These are phyloP conservation scores for Labeo calbasu DNA, from an alignment of 2,797 vertebrate species.

Conservation along the genomic window DNA sequence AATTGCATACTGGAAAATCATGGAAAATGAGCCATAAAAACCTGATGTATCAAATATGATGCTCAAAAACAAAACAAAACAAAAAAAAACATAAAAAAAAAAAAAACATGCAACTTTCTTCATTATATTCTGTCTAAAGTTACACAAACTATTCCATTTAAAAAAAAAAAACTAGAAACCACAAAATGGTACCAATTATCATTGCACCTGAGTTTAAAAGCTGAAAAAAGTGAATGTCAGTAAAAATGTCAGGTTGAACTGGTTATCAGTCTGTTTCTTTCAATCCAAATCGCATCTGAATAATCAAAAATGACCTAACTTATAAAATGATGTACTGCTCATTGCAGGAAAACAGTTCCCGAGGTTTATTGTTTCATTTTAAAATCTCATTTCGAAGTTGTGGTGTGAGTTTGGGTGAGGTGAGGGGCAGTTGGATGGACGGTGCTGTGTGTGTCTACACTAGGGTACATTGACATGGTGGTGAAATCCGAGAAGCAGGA, in stretches of 20 bases:
- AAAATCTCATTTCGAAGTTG: neutral
- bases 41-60: neutral
- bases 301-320: neutral
- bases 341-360: neutral
- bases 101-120: too few relatives aligned
- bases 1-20: neutral
- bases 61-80: too few relatives aligned
- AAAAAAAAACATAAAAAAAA: too few relatives aligned
- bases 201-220: neutral
- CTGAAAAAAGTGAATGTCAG: neutral
- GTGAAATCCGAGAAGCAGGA: conserved; percentile 77
- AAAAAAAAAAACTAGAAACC: neutral
- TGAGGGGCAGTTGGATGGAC: neutral
- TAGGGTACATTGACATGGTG: conserved; percentile 60
- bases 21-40: neutral
- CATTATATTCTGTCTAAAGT: neutral
- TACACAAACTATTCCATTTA: neutral
- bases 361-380: neutral
- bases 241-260: neutral
- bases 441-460: conserved; percentile 50
- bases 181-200: neutral
- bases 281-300: neutral
- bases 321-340: neutral
- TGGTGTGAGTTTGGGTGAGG: conserved; percentile 11
- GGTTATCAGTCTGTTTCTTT: neutral